phyloP scores from a whole-genome alignment of 2,888 invertebrate genomes.

The Macrophya annulata region DNA sequence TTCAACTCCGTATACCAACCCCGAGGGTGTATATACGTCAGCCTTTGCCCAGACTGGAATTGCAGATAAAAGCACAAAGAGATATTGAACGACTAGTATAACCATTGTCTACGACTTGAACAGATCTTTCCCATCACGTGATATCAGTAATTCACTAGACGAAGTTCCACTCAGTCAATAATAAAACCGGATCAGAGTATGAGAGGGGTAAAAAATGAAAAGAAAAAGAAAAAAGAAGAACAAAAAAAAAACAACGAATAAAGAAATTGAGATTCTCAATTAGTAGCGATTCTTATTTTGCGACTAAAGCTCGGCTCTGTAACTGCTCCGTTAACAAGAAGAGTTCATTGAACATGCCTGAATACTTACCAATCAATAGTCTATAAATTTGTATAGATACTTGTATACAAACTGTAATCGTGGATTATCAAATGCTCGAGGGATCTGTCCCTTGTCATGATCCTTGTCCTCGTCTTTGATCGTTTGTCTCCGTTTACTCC shows the following conservation, averaged over 20 bases:
- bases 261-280: not conserved
- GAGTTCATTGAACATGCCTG: too few relatives aligned
- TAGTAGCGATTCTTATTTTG: not conserved
- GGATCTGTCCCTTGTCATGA: not conserved
- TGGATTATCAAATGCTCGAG: not conserved
- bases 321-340: not conserved
- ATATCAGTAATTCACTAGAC: slow-evolving; percentile 15
- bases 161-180: not conserved
- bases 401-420: not conserved
- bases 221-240: not conserved
- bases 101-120: slow-evolving; percentile 22
- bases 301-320: not conserved
- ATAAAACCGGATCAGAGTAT: not conserved
- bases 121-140: slow-evolving; percentile 3
- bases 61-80: slow-evolving; percentile 40
- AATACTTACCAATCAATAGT: not conserved
- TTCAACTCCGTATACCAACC: slow-evolving; percentile 28
- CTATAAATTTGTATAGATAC: not conserved
- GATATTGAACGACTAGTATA: slow-evolving; percentile 35
- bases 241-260: too few relatives aligned
- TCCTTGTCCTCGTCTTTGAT: not conserved
- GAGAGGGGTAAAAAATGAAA: not conserved
- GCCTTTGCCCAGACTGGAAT: slow-evolving; percentile 29
- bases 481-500: not conserved
- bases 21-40: slow-evolving; percentile 11